Percentiles rank a stretch among this genome's conserved stretches.
Conservation (phyloP, 1,140 invertebrate species). For the Aphis craccivora region DNA sequence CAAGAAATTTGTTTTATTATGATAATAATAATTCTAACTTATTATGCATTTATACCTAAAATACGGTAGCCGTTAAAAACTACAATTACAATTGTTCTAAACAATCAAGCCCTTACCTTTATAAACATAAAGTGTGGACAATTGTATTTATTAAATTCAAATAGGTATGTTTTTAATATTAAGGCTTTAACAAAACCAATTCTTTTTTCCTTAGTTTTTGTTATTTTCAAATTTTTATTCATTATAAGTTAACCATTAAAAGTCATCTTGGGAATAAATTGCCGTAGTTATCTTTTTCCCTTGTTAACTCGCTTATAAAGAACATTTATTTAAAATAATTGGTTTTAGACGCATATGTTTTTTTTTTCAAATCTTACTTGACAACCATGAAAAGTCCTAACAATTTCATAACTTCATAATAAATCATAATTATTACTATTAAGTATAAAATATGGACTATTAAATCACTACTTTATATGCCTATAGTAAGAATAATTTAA, state of each 20-base stretch:
- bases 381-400: not conserved
- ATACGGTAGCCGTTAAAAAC: not conserved
- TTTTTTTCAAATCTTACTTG: not conserved
- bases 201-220: not conserved
- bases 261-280: not conserved
- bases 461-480: too few species aligned
- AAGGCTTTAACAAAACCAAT: not conserved
- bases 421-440: too few species aligned
- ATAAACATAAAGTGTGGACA: too few species aligned
- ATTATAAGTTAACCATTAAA: not conserved
- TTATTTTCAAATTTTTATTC: not conserved
- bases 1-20: not conserved
- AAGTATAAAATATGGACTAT: too few species aligned
- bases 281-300: not conserved
- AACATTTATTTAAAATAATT: conserved; percentile 26
- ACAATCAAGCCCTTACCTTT: not conserved
- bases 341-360: not conserved
- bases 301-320: not conserved
- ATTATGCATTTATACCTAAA: not conserved
- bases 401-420: not conserved
- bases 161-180: not conserved
- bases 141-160: not conserved
- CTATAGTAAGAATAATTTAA: too few species aligned
- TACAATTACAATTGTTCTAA: not conserved
- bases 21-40: not conserved